These are phyloP conservation scores for Spea bombifrons DNA, from an alignment of 2,113 vertebrate genomes.

Conservation along the genomic window DNA sequence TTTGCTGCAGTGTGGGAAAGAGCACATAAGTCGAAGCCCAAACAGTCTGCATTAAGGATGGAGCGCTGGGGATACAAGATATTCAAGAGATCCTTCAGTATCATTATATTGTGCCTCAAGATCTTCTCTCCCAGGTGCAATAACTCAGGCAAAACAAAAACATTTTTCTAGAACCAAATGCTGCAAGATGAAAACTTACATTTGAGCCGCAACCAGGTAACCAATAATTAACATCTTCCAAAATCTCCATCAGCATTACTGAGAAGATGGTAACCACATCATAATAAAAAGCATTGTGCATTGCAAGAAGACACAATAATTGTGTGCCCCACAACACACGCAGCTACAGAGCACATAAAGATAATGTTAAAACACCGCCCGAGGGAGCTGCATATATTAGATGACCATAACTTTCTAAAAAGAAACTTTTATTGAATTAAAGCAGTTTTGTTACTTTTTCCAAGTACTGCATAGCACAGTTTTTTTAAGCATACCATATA, in stretches of 20 bases:
- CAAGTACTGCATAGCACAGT: neutral
- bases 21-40: neutral
- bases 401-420: conserved; percentile 9
- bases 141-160: too few relatives aligned
- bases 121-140: too few relatives aligned
- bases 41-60: neutral
- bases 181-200: neutral
- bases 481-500: neutral
- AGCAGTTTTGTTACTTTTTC: neutral
- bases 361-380: conserved; percentile 1
- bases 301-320: neutral
- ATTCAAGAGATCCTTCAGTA: neutral
- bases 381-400: conserved; percentile 19
- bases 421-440: conserved; percentile 15
- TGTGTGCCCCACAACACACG: neutral
- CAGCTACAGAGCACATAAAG: conserved; percentile 28
- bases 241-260: neutral
- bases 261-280: neutral
- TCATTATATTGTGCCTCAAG: too few relatives aligned
- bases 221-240: neutral
- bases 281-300: neutral
- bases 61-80: neutral
- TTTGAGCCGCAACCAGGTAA: neutral
- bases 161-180: neutral
- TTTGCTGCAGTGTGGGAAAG: too few relatives aligned